Conservation (phyloP, 2,888 invertebrate species). For the Pterobdella sp. region DNA sequence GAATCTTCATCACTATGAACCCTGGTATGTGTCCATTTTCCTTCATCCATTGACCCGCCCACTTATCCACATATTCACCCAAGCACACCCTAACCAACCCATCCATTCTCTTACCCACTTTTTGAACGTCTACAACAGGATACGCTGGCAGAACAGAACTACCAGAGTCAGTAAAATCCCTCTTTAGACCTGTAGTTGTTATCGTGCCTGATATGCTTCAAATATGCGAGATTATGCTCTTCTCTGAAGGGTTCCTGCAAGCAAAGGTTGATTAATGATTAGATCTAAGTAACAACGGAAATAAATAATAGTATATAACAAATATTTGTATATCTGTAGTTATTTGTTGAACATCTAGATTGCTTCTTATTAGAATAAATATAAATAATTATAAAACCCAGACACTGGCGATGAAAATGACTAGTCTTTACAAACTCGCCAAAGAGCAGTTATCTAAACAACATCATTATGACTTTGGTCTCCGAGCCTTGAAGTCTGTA, state of each 20-base stretch:
- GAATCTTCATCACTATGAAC: constrained; percentile 91
- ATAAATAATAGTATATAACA: too few relatives aligned
- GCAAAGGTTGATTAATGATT: constrained; percentile 64
- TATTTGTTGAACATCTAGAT: too few relatives aligned
- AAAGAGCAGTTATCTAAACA: constrained; percentile 82
- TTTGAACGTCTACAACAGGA: too few relatives aligned
- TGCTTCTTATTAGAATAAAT: too few relatives aligned
- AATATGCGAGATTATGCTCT: constrained; percentile 82
- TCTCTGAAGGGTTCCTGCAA: constrained; percentile 81
- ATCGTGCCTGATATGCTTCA: constrained; percentile 82
- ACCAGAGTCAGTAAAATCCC: constrained; percentile 76
- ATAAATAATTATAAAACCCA: too few relatives aligned
- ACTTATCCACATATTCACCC: too few relatives aligned
- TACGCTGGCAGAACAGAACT: constrained; percentile 84
- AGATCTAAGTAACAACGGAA: too few relatives aligned
- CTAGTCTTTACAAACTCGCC: constrained; percentile 76
- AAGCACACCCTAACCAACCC: too few relatives aligned
- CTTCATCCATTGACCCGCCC: too few relatives aligned
- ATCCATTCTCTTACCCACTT: too few relatives aligned
- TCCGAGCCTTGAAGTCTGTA: constrained; percentile 81
- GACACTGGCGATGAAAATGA: constrained; percentile 84
- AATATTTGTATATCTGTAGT: too few relatives aligned
- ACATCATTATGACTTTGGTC: constrained; percentile 85
- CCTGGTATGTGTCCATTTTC: constrained; percentile 58
- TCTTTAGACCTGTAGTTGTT: constrained; percentile 84